Conservation (phyloP, 2,888 invertebrate species). For the Dynastes grantii region DNA sequence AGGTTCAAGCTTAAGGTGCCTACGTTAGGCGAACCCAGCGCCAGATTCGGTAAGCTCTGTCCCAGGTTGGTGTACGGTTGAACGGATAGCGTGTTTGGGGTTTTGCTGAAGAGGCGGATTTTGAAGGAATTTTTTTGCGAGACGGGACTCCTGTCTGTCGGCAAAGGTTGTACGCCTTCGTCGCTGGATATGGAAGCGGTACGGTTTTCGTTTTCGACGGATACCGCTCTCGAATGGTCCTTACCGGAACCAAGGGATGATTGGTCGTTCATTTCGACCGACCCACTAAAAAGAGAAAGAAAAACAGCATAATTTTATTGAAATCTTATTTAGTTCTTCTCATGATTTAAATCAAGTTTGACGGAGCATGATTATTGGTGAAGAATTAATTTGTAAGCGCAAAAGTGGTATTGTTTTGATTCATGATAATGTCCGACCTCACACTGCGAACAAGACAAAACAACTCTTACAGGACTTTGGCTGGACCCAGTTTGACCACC, state of each 20-base stretch:
- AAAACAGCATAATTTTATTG: no score
- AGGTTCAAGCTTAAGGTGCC: conserved; percentile 66
- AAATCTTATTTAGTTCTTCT: no score
- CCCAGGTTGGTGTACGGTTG: conserved; percentile 81
- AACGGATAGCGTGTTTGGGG: conserved; percentile 84
- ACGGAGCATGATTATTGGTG: no score
- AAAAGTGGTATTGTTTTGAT: no score
- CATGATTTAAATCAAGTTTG: not conserved
- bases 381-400: no score
- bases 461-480: no score
- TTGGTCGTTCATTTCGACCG: conserved; percentile 79
- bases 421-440: no score
- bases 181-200: conserved; percentile 79
- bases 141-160: conserved; percentile 70
- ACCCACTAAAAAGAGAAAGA: conserved; percentile 72
- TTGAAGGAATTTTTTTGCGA: conserved; percentile 68
- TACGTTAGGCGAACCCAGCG: conserved; percentile 69
- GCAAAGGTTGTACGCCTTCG: conserved; percentile 73
- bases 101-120: conserved; percentile 68
- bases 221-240: conserved; percentile 73
- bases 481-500: no score
- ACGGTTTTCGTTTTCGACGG: conserved; percentile 77
- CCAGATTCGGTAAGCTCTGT: conserved; percentile 87
- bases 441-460: no score
- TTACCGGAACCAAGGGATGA: conserved; percentile 71